Base-by-base conservation (phyloP, 2,888 invertebrate genomes). In the Brachyopa scutellaris region DNA sequence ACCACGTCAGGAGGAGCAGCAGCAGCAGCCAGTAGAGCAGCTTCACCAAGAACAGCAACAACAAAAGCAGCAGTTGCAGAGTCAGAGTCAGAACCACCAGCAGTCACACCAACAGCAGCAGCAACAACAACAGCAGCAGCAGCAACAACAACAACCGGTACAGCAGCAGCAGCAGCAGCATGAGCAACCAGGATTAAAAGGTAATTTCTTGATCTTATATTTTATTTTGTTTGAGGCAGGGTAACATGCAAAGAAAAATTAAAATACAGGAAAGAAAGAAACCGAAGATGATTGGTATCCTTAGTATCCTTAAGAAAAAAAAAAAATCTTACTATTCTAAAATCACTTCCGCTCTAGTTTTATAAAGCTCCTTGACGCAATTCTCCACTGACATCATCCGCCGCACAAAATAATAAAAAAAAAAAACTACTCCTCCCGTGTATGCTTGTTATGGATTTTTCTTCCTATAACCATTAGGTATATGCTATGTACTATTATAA, bases 31-130 rank as follows among this genome's bases (percentile, higher is more conserved):
- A 26, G 26, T 26, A 5, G 26, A 26, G 26, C 26, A 26, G 26
- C 3, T 26, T 6, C 36, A 49, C 1, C 53, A 69, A 7, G 62
- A 87, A 79, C 85, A 87, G 77, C 84, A 86, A 76, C 87, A 87
- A 53, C 84, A 85, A 86, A 42, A 84, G 73, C 87, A 88, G 47
- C 84, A 51, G 3, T 57, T 42, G 7, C 78, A 78, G 15, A 49
- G 42, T 17, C 57, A 62, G 17, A 36, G 42, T 26, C 40, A 40
- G 21, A 55, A 42, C 21, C 88, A 49, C 1, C 42, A 6, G 0
- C 47, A 45, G 9, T 79, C 86, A 74, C 87, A 88, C 47, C 84
- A 42, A 2, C 64, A 59, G 7, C 78, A 78, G 15, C 64, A 57
- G 23, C 57, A 62, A 23, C 31, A 40, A 42, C 40, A 40, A 17